A percentile compares a stretch with the other conserved stretches of the same genome.
Evolutionary conservation across 64 coral and sea anemone genomes (phyloP).

Genomic region (Acropora tenuis): DNA sequence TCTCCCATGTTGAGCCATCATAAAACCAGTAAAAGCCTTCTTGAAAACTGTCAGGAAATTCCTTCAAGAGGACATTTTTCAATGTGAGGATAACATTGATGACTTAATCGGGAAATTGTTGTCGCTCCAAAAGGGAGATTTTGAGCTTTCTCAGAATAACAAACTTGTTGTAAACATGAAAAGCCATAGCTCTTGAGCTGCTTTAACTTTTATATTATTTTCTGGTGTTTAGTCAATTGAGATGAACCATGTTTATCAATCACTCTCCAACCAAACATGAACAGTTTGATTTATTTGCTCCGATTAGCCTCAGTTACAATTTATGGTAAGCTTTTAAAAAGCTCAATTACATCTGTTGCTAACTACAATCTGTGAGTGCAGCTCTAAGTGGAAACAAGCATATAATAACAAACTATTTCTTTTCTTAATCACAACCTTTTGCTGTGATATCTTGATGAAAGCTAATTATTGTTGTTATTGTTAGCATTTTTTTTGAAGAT

Average conservation of each 20-base stretch:
- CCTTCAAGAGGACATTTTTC: conserved; percentile 38
- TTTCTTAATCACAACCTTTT: too few relatives aligned
- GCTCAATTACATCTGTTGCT: background rate
- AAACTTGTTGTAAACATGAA: conserved; percentile 49
- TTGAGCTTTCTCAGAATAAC: conserved; percentile 51
- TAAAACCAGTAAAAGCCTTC: conserved; percentile 27
- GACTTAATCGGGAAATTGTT: conserved; percentile 34
- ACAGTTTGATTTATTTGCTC: background rate
- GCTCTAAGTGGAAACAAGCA: conserved; percentile 2
- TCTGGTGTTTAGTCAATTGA: background rate
- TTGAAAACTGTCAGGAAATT: conserved; percentile 12
- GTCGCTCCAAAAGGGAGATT: conserved; percentile 45
- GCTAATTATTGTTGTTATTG: too few relatives aligned
- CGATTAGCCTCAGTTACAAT: background rate
- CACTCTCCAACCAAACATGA: background rate
- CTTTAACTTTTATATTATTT: background rate
- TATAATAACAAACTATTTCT: background rate
- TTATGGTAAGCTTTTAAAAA: background rate
- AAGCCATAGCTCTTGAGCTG: conserved; percentile 25
- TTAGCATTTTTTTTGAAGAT: too few relatives aligned
- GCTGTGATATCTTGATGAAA: too few relatives aligned
- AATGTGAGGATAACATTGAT: conserved; percentile 28
- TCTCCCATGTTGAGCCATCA: too few relatives aligned
- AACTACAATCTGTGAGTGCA: conserved; percentile 16
- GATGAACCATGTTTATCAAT: background rate